Evolutionary conservation across 2,888 invertebrate species (phyloP).

Genomic region (Fragum whitleyi): DNA sequence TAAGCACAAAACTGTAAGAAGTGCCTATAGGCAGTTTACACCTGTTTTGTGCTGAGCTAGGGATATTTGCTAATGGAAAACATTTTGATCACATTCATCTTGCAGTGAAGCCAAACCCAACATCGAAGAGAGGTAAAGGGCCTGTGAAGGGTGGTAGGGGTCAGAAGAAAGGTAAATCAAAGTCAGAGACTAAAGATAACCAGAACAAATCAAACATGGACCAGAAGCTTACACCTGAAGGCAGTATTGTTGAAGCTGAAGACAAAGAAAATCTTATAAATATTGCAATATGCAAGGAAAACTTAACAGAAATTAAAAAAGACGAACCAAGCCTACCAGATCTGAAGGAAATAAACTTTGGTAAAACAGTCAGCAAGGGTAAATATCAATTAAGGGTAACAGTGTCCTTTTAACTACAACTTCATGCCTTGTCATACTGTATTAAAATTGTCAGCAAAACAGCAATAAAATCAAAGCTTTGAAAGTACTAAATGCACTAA

Average conservation of each 20-base stretch:
- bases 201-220: not conserved
- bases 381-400: no score
- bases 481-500: no score
- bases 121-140: not conserved
- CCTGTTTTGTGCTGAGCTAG: no score
- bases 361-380: not conserved
- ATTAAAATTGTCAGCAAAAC: no score
- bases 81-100: no score
- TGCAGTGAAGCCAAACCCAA: not conserved
- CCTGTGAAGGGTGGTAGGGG: not conserved
- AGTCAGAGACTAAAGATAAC: not conserved
- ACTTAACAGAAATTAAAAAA: not conserved
- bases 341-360: not conserved
- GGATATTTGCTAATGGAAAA: no score
- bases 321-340: not conserved
- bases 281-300: not conserved
- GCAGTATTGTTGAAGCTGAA: not conserved
- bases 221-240: no score
- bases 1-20: no score
- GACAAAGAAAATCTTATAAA: not conserved
- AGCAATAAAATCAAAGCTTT: no score
- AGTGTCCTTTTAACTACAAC: no score
- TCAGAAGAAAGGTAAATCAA: conserved; percentile 1
- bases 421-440: no score
- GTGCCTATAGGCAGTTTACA: no score